Base-by-base conservation (phyloP, 2,797 vertebrate species). In the Crypturellus tataupa region DNA sequence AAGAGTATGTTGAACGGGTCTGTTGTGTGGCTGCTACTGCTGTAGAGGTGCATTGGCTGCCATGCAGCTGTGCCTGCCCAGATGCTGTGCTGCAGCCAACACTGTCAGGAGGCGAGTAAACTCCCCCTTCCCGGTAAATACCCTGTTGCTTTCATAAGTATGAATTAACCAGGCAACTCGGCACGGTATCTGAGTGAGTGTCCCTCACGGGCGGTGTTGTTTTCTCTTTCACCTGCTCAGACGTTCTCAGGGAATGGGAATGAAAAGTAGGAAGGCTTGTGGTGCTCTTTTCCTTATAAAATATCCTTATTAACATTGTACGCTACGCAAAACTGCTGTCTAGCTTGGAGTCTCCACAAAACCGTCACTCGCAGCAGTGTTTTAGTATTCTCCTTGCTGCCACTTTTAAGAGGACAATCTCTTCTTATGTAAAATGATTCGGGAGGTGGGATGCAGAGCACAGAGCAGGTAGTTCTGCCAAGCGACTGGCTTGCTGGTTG, bases 111-210 rank as follows among this genome's bases (percentile, higher is more conserved):
- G 19, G 15, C 31, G 19, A 65, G 3, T 6, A 40, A 23, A 77
- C 4, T 6, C 0, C 0, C 10, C 4, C 6, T 12, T 46, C 25
- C 14, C 21, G 3, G 6, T 6, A 3, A 4, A 24, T 9, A 2
- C 1, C 16, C 7, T 3, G 9, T 8, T 18, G 5, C 12, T 29
- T 58, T 10, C 14, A 12, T 3, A 3, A 6, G 1, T 4, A 1
- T 21, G 4, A 2, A 11, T 42, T 63, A 19, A 18, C 27, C 5
- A 63, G 63, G 67, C 67, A 70, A 0, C 31, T 35, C 4, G 0
- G 17, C 39, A 10, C 14, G 5, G 0, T 1, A 1, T 9, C 9
- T 51, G 9, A 70, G 37, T 69, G 8, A 76, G 7, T 4, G 4
- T 4, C 12, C 40, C 21, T 27, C 2, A 1, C 21, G 8, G 0